Evolutionary conservation across 53 echinoderm and acorn worm genomes (phyloP).

Genomic region (Paracentrotus lividus): DNA sequence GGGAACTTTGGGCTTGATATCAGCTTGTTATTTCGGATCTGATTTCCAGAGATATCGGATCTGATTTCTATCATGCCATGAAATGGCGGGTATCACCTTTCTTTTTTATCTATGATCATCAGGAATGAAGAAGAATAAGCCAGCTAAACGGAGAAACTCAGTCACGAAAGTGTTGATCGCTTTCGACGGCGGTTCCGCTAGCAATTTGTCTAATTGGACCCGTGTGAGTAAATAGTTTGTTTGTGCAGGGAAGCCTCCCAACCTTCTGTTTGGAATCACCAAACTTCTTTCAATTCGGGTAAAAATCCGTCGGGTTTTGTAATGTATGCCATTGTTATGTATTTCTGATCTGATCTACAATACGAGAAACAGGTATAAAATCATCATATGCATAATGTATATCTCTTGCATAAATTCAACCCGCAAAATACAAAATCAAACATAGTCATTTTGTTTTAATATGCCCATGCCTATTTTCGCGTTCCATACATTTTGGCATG

Average conservation of each 20-base stretch:
- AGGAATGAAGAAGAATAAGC: neutral
- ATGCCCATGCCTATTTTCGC: neutral
- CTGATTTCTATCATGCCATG: conserved; percentile 5
- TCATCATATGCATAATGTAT: no score
- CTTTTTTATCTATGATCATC: conserved; percentile 34
- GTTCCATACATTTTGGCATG: neutral
- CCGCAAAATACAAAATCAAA: no score
- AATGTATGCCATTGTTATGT: neutral
- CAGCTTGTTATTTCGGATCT: conserved; percentile 39
- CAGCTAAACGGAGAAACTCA: neutral
- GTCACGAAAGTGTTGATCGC: conserved; percentile 32
- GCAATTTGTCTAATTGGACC: conserved; percentile 62
- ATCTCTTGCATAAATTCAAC: no score
- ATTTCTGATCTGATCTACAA: neutral
- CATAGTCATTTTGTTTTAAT: no score
- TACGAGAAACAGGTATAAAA: neutral
- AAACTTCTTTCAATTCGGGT: neutral
- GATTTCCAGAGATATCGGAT: conserved; percentile 54
- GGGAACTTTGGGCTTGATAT: neutral
- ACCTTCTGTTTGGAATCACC: neutral
- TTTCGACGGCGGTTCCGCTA: neutral
- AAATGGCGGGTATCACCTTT: conserved; percentile 52
- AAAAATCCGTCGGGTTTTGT: neutral
- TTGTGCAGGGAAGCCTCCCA: neutral
- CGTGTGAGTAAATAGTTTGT: conserved; percentile 8